These are phyloP conservation scores for Helicolenus hilgendorfi DNA, from an alignment of 2,797 vertebrate genomes.

Conservation along the genomic window DNA sequence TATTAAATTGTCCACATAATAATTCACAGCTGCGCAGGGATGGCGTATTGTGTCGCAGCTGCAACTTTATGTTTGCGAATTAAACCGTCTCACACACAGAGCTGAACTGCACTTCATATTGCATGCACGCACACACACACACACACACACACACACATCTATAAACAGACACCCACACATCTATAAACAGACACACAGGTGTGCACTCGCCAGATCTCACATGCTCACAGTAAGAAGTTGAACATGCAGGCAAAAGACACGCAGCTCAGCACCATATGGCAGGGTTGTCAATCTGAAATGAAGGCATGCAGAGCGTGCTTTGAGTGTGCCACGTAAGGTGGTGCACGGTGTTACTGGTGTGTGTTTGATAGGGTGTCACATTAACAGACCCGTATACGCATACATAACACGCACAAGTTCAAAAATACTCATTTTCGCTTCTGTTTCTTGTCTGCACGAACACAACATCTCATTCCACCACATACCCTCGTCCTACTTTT, in stretches of 20 bases:
- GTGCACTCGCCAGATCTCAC: constrained; percentile 27
- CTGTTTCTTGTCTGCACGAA: constrained; percentile 13
- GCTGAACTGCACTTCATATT: neutral
- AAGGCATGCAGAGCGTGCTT: constrained; percentile 47
- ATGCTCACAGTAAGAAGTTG: constrained; percentile 40
- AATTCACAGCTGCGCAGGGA: constrained; percentile 86
- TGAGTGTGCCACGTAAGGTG: constrained; percentile 47
- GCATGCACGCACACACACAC: neutral
- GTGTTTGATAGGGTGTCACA: constrained; percentile 45
- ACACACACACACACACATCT: neutral
- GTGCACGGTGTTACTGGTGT: constrained; percentile 18
- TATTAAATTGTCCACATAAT: constrained; percentile 88
- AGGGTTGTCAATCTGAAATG: constrained; percentile 66
- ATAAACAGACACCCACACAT: neutral
- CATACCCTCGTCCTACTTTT: constrained; percentile 31
- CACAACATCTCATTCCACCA: constrained; percentile 19
- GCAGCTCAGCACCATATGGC: constrained; percentile 72
- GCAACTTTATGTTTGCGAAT: constrained; percentile 81
- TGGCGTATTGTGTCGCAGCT: constrained; percentile 78
- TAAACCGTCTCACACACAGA: constrained; percentile 57
- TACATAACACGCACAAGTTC: neutral
- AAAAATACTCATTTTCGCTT: neutral
- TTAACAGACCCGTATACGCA: constrained; percentile 9
- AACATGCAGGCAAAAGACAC: constrained; percentile 60
- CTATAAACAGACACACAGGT: constrained; percentile 31